Evolutionary conservation across 2,113 vertebrate genomes (phyloP), one percentile per base, ranked within the genome.

Genomic region (Nematolebias whitei): DNA sequence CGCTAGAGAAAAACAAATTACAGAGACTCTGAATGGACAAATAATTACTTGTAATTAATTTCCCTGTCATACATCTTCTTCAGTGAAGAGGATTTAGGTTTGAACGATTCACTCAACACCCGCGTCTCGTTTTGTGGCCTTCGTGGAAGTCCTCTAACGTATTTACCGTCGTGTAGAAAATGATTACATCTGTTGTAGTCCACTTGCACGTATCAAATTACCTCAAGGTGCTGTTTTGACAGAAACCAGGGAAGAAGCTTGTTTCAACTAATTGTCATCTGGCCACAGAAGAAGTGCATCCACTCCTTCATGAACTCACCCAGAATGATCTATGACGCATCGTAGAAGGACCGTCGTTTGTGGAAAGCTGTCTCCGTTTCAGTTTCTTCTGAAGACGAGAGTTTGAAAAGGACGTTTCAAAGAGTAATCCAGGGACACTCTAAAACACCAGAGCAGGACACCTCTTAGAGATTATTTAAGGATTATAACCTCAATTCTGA

Each of bases 21-120:
- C 54, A 11, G 41, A 20, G 20, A 58, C 22, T 68, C 63, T 62
- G 61, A 76, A 79, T 79, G 71, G 65, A 78, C 74, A 63, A 74
- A 85, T 85, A 75, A 84, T 83, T 68, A 38, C 80, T 63, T 62
- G 63, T 74, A 62, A 83, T 86, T 74, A 69, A 80, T 83, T 76
- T 83, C 41, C 55, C 63, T 72, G 73, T 72, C 78, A 78, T 26
- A 71, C 68, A 65, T 73, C 67, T 45, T 32, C 18, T 66, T 59
- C 45, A 32, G 14, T 56, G 19, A 77, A 63, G 52, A 74, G 76
- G 62, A 47, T 74, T 75, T 65, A 38, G 62, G 60, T 68, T 82
- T 83, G 68, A 80, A 63, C 56, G 55, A 71, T 54, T 52, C 43
- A 43, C 53, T 60, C 8, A 48, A 63, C 23, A 54, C 47, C 54